These are phyloP conservation scores for Leptinotarsa tumamoca DNA, from an alignment of 2,888 invertebrate species.

Conservation along the genomic window DNA sequence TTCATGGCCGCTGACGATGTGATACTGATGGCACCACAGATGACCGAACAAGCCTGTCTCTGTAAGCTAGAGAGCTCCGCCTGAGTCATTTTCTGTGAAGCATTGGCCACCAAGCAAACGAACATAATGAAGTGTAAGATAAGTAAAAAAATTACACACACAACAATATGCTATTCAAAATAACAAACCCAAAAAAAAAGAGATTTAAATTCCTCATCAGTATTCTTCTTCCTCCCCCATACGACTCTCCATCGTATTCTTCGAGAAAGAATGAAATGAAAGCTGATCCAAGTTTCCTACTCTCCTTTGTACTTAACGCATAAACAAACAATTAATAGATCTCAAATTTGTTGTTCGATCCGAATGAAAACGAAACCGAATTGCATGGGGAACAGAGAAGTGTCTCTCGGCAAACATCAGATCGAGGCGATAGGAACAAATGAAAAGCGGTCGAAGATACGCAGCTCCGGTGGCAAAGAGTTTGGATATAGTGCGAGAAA, in stretches of 20 bases:
- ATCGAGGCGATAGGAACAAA: conserved; percentile 20
- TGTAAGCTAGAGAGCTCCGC: no score
- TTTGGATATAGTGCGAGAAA: background rate
- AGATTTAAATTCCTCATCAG: background rate
- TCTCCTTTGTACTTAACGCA: conserved; percentile 35
- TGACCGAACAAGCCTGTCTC: no score
- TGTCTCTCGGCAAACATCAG: conserved; percentile 28
- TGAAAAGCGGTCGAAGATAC: conserved; percentile 18
- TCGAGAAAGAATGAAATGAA: background rate
- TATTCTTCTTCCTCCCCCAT: background rate
- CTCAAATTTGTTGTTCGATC: conserved; percentile 39
- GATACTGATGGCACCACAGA: no score
- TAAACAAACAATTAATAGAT: conserved; percentile 41
- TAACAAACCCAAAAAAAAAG: background rate
- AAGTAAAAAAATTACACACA: no score
- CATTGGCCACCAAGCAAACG: no score
- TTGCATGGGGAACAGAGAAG: conserved; percentile 25
- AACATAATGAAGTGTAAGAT: no score
- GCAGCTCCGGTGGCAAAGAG: background rate
- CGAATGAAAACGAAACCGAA: conserved; percentile 39
- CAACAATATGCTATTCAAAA: background rate
- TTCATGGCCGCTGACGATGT: no score
- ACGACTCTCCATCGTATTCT: background rate
- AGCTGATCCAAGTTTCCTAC: background rate
- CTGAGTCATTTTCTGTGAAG: no score